Conservation (phyloP, 37 sponge, comb jelly and placozoan genomes). For the Chondrosia reniformis region DNA sequence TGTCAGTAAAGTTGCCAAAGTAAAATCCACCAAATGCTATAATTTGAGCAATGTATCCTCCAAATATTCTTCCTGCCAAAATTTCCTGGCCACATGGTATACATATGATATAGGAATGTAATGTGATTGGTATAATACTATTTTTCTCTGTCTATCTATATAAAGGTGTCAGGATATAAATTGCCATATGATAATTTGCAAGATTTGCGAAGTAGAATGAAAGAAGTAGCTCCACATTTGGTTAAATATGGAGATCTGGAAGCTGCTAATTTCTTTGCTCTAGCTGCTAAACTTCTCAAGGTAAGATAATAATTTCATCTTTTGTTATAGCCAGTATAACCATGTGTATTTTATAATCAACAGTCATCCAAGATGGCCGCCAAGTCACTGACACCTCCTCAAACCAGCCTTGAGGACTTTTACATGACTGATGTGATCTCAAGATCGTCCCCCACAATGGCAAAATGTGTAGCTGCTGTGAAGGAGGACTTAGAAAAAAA, state of each 20-base stretch:
- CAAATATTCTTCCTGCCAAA: too few relatives aligned
- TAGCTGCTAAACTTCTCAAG: constrained; percentile 61
- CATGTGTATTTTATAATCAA: neutral
- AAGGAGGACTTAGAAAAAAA: constrained; percentile 8
- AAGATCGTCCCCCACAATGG: constrained; percentile 90
- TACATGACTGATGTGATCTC: constrained; percentile 98
- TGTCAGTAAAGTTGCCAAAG: too few relatives aligned
- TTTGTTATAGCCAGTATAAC: neutral
- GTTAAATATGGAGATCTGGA: constrained; percentile 55
- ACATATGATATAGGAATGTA: too few relatives aligned
- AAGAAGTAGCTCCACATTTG: constrained; percentile 72
- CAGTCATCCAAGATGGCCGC: constrained; percentile 20
- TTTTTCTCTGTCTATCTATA: too few relatives aligned
- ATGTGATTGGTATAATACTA: too few relatives aligned
- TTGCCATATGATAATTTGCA: constrained; percentile 74
- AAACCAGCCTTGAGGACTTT: constrained; percentile 70
- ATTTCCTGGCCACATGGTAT: neutral
- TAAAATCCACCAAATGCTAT: too few relatives aligned
- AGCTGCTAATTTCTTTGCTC: constrained; percentile 76
- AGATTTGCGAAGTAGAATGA: constrained; percentile 67
- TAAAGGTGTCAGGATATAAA: constrained; percentile 66
- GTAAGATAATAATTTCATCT: neutral
- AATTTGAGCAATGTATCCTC: too few relatives aligned
- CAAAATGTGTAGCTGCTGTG: constrained; percentile 84
- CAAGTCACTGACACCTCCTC: constrained; percentile 40